Evolutionary conservation across 2,113 vertebrate species (phyloP), one percentile per base, ranked within the genome.

Genomic region (Heterocephalus glaber): DNA sequence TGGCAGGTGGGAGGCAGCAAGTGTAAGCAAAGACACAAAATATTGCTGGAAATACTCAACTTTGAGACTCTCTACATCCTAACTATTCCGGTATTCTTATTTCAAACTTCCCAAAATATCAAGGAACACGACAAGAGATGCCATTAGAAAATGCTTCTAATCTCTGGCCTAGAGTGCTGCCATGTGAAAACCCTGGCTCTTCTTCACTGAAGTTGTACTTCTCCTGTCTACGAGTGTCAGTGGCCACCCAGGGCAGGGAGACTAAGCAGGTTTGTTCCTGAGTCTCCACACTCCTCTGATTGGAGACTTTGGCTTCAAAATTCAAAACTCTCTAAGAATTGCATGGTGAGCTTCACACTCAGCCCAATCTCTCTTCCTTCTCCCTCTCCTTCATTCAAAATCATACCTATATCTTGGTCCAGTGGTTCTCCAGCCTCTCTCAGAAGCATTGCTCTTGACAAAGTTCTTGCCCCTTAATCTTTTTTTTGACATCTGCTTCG

Each of bases 11-110:
- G 13, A 11, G 38, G 13, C 0, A 47, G 26, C 0, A 33, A 19
- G 26, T 11, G 22, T 1, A 0, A n/a, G 26, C 12, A 10, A 35
- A 72, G 5, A 4, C 6, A 41, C 17, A 66, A 58, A 20, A 44
- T 11, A n/a, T 2, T 38, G 26, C 54, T 68, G 12, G 41, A 44
- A 93, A 63, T 33, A 30, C 26, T 80, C 47, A 76, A 35, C 0
- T 6, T 63, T 49, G 30, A 86, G 2, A 70, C 52, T 84, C 20
- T 38, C 33, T 76, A 54, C 54, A 58, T 82, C 38, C 44, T 83
- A 83, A 84, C 24, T 61, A 61, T 70, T 74, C 20, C 2, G 12
- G 68, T 56, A 81, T 74, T 86, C 49, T 92, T 56, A 93, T 86
- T 89, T 60, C 11, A 60, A 35, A 86, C 30, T 63, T 72, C 68